Percentiles rank a stretch among this genome's conserved stretches.
These are phyloP conservation scores for Iphiclides podalirius DNA, from an alignment of 2,888 invertebrate species.

Conservation along the genomic window DNA sequence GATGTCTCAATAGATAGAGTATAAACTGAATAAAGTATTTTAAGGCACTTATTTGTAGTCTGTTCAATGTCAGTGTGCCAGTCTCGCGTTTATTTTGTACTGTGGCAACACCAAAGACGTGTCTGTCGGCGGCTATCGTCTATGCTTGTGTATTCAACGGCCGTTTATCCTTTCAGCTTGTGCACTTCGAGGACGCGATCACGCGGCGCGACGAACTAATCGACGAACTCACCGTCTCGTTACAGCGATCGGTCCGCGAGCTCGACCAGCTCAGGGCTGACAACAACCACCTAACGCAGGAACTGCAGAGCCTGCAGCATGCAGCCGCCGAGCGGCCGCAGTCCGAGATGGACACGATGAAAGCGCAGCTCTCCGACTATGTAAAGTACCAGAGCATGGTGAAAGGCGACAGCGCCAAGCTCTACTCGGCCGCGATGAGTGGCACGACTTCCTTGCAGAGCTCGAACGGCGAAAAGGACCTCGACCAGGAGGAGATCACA, in stretches of 20 bases:
- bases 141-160: conserved; percentile 42
- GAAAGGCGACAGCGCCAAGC: conserved; percentile 69
- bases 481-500: conserved; percentile 72
- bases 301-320: conserved; percentile 77
- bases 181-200: conserved; percentile 86
- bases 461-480: conserved; percentile 69
- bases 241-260: conserved; percentile 83
- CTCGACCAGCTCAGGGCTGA: conserved; percentile 82
- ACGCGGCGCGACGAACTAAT: conserved; percentile 85
- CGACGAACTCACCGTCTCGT: conserved; percentile 84
- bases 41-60: no score
- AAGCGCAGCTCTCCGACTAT: conserved; percentile 68
- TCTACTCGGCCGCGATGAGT: conserved; percentile 66
- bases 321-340: conserved; percentile 51
- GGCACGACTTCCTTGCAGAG: conserved; percentile 60
- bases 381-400: conserved; percentile 66
- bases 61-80: no score
- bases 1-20: no score
- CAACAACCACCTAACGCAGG: conserved; percentile 80
- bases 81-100: no score
- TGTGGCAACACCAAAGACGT: no score
- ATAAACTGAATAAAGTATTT: no score
- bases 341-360: conserved; percentile 61
- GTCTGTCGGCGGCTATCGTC: conserved; percentile 20
- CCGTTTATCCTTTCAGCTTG: conserved; percentile 82